These are phyloP conservation scores for Ferdinandea cuprea DNA, from an alignment of 2,888 invertebrate genomes.

Conservation along the genomic window DNA sequence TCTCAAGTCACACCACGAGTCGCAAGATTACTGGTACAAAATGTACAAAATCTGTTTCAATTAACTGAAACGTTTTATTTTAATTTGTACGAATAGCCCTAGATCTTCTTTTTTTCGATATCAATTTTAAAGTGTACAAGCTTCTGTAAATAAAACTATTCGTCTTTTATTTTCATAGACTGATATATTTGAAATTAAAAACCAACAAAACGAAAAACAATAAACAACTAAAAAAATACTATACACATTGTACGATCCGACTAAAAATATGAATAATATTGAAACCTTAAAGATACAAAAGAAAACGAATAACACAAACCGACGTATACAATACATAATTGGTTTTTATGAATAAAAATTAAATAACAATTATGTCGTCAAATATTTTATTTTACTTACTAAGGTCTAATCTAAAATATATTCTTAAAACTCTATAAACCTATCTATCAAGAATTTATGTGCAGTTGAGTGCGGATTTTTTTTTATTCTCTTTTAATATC, in stretches of 20 bases:
- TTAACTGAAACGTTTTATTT: too few species aligned
- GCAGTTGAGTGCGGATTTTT: slow-evolving; percentile 55
- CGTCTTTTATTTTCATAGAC: slow-evolving; percentile 22
- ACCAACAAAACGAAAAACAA: not conserved
- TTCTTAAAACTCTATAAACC: slow-evolving; percentile 68
- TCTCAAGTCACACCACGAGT: too few species aligned
- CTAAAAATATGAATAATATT: slow-evolving; percentile 35
- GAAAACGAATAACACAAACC: too few species aligned
- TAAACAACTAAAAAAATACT: slow-evolving; percentile 22
- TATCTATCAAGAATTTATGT: slow-evolving; percentile 69
- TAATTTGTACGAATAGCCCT: too few species aligned
- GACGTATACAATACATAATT: slow-evolving; percentile 25
- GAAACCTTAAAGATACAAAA: slow-evolving; percentile 64
- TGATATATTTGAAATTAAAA: slow-evolving; percentile 50
- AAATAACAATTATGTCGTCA: slow-evolving; percentile 52
- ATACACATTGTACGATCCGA: slow-evolving; percentile 35
- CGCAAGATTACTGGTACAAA: too few species aligned
- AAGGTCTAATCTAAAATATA: slow-evolving; percentile 70
- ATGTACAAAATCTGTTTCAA: too few species aligned
- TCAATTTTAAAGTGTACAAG: too few species aligned
- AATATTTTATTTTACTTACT: slow-evolving; percentile 61
- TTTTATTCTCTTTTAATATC: slow-evolving; percentile 39
- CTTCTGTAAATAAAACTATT: slow-evolving; percentile 4
- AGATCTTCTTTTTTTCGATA: too few species aligned
- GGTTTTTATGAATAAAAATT: slow-evolving; percentile 30